phyloP scores from a whole-genome alignment of 2,888 invertebrate species.

The Drosophila lacicola region DNA sequence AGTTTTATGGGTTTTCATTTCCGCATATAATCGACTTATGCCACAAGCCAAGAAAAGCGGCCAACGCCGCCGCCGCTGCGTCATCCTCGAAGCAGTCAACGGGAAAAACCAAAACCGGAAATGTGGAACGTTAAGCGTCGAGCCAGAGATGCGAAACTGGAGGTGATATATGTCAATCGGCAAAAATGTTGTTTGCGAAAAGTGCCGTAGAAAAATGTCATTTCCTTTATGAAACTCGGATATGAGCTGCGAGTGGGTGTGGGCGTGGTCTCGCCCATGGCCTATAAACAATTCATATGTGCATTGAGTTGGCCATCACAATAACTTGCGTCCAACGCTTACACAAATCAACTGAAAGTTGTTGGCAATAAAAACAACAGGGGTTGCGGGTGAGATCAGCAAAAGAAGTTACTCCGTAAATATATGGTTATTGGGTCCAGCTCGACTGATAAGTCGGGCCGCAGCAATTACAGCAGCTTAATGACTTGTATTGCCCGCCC shows the following conservation, averaged over 20 bases:
- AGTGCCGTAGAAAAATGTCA: slow-evolving; percentile 70
- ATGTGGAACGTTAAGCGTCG: slow-evolving; percentile 83
- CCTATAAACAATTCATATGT: slow-evolving; percentile 58
- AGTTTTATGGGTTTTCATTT: slow-evolving; percentile 85
- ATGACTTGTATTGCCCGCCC: slow-evolving; percentile 72
- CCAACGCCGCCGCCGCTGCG: slow-evolving; percentile 2
- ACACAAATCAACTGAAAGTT: slow-evolving; percentile 69
- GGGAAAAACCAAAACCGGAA: slow-evolving; percentile 84
- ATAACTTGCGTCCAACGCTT: slow-evolving; percentile 59
- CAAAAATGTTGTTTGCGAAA: slow-evolving; percentile 39
- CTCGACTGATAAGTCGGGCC: slow-evolving; percentile 49
- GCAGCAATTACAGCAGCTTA: slow-evolving; percentile 72
- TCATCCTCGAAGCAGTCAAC: slow-evolving; percentile 86
- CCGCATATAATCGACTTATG: slow-evolving; percentile 77
- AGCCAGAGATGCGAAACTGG: slow-evolving; percentile 45
- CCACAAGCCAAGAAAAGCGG: slow-evolving; percentile 40
- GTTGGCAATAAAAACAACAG: slow-evolving; percentile 69
- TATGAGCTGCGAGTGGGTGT: slow-evolving; percentile 51
- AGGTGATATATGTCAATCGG: slow-evolving; percentile 72
- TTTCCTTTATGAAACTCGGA: slow-evolving; percentile 79
- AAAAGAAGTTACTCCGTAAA: slow-evolving; percentile 23
- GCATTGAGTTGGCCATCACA: slow-evolving; percentile 49
- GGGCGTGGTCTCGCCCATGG: slow-evolving; percentile 3
- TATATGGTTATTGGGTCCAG: slow-evolving; percentile 71
- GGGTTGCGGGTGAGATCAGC: slow-evolving; percentile 23